Percentiles rank a stretch among this genome's conserved stretches.
Conservation (phyloP, 2,888 invertebrate genomes). For the Xestia ashworthii region DNA sequence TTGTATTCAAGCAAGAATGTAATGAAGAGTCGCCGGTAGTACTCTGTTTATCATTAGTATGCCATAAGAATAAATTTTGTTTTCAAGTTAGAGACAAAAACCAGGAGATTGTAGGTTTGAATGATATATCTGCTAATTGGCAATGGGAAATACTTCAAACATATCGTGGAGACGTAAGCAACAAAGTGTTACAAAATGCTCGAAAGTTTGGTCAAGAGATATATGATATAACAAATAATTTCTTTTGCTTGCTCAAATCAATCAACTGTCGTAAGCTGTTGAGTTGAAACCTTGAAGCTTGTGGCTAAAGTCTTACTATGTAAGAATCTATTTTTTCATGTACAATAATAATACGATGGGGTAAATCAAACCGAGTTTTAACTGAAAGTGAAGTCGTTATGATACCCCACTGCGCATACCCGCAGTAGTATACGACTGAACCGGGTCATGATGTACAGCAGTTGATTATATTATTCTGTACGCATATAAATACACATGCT, state of each 20-base stretch:
- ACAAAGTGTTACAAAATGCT: conserved; percentile 76
- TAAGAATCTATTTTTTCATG: background rate
- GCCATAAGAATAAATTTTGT: conserved; percentile 74
- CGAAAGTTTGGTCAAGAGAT: conserved; percentile 70
- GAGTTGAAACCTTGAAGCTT: conserved; percentile 2
- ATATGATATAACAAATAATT: conserved; percentile 70
- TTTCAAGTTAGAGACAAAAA: conserved; percentile 77
- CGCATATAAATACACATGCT: background rate
- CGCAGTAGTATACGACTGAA: background rate
- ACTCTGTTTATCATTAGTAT: conserved; percentile 76
- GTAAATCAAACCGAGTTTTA: background rate
- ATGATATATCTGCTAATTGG: conserved; percentile 80
- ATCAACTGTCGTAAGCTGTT: conserved; percentile 66
- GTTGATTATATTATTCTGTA: background rate
- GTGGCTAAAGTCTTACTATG: background rate
- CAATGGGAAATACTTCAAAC: conserved; percentile 86
- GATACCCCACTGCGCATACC: background rate
- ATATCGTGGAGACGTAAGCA: conserved; percentile 75
- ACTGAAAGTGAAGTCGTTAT: background rate
- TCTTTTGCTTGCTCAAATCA: conserved; percentile 77
- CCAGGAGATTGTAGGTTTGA: conserved; percentile 73
- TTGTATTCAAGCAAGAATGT: conserved; percentile 78
- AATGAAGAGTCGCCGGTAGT: conserved; percentile 69
- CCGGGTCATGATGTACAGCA: background rate
- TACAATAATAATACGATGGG: background rate